A percentile compares a stretch with the other conserved stretches of the same genome.
Evolutionary conservation across 2,888 invertebrate species (phyloP).

Genomic region (Torymus auratus): DNA sequence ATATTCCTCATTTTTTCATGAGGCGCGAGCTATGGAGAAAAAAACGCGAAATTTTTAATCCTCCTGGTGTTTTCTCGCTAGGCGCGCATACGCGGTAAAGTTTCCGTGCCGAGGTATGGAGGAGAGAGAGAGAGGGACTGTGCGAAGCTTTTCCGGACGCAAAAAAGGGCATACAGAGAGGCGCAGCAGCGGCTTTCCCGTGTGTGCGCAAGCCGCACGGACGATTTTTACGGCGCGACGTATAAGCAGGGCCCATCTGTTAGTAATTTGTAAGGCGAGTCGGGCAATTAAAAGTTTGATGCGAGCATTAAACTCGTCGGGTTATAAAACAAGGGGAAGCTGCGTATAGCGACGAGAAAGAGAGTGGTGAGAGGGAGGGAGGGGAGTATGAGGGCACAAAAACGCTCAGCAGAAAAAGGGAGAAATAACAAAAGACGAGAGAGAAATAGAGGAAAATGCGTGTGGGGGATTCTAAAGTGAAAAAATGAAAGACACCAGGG

Average conservation of each 20-base stretch:
- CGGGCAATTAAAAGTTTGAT: constrained; percentile 75
- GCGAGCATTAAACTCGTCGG: constrained; percentile 74
- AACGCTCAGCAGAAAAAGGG: not conserved
- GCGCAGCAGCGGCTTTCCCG: constrained; percentile 47
- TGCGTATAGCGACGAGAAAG: constrained; percentile 8
- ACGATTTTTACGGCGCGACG: constrained; percentile 62
- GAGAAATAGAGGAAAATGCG: constrained; percentile 19
- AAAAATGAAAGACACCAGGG: too few relatives aligned
- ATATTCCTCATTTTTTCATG: constrained; percentile 17
- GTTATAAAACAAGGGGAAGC: constrained; percentile 70
- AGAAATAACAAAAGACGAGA: constrained; percentile 40
- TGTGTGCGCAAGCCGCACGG: constrained; percentile 21
- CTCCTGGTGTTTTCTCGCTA: constrained; percentile 28
- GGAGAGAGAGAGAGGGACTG: not conserved
- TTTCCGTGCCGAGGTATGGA: constrained; percentile 1
- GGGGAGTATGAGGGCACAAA: not conserved
- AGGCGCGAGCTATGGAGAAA: not conserved
- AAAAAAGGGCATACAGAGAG: constrained; percentile 21
- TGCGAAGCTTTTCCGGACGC: not conserved
- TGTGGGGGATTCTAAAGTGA: too few relatives aligned
- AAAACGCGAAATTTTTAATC: constrained; percentile 44
- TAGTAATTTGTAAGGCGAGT: constrained; percentile 74
- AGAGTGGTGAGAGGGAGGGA: not conserved
- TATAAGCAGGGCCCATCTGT: constrained; percentile 72
- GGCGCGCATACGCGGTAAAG: constrained; percentile 25